phyloP scores from a whole-genome alignment of 2,888 invertebrate genomes.

The Mycogona germanica region DNA sequence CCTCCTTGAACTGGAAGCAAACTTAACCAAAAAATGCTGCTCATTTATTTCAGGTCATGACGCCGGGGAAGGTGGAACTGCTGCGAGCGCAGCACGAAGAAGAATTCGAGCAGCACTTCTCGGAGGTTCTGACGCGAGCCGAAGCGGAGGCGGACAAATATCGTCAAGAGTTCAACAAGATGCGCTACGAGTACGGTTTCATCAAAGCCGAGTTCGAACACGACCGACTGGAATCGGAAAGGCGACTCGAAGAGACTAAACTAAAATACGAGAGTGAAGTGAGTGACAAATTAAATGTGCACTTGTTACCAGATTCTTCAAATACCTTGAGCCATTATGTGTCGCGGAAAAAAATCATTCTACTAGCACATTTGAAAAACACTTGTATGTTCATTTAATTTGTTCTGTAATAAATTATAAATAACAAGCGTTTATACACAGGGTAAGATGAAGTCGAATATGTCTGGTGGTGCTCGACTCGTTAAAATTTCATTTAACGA shows the following conservation, averaged over 20 bases:
- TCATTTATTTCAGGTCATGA: neutral
- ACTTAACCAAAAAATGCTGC: neutral
- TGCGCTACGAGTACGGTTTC: neutral
- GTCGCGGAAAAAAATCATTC: no score
- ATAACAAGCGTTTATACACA: no score
- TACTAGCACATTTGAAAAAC: no score
- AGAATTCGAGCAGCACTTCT: neutral
- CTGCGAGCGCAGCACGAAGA: neutral
- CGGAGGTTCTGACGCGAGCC: neutral
- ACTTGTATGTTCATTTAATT: no score
- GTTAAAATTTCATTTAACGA: no score
- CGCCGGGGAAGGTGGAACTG: neutral
- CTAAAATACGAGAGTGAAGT: neutral
- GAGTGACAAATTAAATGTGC: no score
- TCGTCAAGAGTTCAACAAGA: neutral
- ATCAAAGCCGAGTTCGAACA: neutral
- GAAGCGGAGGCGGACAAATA: neutral
- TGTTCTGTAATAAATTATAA: no score
- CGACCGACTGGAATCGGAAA: neutral
- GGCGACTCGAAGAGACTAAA: neutral
- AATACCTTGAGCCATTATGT: no score
- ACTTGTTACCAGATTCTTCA: no score
- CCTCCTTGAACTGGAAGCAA: neutral
- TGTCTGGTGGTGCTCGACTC: no score
- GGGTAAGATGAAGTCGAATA: no score